phyloP scores from a whole-genome alignment of 2,797 vertebrate genomes.

The Apodemus agrarius region DNA sequence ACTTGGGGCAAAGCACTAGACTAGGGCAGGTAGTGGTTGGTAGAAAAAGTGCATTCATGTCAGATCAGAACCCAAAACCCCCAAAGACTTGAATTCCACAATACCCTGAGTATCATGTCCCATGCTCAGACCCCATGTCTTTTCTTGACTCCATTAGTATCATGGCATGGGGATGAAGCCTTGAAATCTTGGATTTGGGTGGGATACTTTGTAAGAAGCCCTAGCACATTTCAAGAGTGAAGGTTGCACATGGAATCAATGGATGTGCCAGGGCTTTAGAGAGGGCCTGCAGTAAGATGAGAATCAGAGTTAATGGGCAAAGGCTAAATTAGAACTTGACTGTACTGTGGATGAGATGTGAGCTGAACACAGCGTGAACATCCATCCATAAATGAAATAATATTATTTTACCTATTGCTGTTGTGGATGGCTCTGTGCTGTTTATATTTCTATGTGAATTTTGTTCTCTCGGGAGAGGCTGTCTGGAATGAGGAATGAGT shows the following conservation, averaged over 20 bases:
- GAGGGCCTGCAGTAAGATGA: neutral
- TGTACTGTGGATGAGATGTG: neutral
- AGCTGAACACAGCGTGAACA: neutral
- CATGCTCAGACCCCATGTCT: neutral
- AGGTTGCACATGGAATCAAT: neutral
- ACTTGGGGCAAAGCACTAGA: neutral
- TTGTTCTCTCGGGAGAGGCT: too few relatives aligned
- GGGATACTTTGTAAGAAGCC: neutral
- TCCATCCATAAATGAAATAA: neutral
- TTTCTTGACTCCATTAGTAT: neutral
- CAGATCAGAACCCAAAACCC: neutral
- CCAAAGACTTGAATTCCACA: neutral
- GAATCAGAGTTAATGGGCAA: neutral
- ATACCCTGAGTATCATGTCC: neutral
- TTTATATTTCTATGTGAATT: too few relatives aligned
- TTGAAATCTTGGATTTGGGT: neutral
- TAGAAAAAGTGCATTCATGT: neutral
- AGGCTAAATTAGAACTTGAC: neutral
- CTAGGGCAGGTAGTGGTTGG: neutral
- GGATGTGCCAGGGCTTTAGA: neutral
- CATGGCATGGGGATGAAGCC: neutral
- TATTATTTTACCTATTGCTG: neutral
- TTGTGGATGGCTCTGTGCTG: too few relatives aligned
- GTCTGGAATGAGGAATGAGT: too few relatives aligned
- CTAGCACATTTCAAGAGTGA: neutral